Base-by-base conservation (phyloP, 2,888 invertebrate species). In the Melieria crassipennis region DNA sequence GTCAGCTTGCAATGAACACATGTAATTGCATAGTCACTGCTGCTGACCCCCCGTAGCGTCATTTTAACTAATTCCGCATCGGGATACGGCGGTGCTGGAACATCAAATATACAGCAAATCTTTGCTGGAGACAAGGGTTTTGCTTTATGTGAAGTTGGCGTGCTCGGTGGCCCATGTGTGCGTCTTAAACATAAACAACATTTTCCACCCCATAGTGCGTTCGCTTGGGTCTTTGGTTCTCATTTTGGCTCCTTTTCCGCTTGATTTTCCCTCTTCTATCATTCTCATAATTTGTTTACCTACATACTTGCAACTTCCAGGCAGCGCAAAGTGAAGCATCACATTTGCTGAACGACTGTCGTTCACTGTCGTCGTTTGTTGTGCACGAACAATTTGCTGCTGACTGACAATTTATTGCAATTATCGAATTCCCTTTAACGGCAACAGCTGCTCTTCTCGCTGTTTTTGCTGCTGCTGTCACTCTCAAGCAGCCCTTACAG, bases 381-480 rank as follows among this genome's bases (percentile, higher is more conserved):
- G 11, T 7, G 52, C 9, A 7, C 52, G 30, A 30, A 30, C 1
- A 30, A 30, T 30, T 30, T 30, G 30, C 30, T 2, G 30, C 30
- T 52, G 11, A 52, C 13, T 52, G 52, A 7, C 13, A 52, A 52
- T 52, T 52, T 52, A 52, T 52, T 52, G 52, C 52, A 52, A 52
- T 52, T 52, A 52, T 52, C 13, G 52, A 52, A 52, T 52, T 52
- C 52, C 52, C 13, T 52, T 52, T 52, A 52, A 7, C 9, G 6
- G 13, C 52, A 52, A 13, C 52, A n/a, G 52, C 13, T 30, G 30
- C 7, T 52, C 9, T 7, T 52, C 7, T 13, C 9, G 52, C 7
- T 7, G 52, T 52, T 52, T 11, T 52, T 9, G 52, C 50, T 50
- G 50, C 11, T 50, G 50, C 50, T 50, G 11, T 3, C 9, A 9